Percentiles rank a stretch among this genome's conserved stretches.
Evolutionary conservation across 2,113 vertebrate genomes (phyloP).

Genomic region (Hemiprocne comata): DNA sequence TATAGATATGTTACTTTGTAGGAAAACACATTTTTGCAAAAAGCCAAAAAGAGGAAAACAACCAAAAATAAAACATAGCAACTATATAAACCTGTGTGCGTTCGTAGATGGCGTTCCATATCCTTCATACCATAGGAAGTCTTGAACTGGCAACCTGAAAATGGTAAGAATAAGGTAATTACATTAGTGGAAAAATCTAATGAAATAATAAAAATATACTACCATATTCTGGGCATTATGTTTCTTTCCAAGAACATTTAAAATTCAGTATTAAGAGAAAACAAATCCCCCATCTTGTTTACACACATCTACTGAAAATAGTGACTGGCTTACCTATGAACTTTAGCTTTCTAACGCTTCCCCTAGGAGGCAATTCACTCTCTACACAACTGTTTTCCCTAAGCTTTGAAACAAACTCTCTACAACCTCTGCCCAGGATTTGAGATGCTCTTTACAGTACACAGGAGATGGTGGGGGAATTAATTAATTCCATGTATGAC

Average conservation of each 20-base stretch:
- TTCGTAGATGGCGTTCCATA: conserved; percentile 95
- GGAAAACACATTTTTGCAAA: background rate
- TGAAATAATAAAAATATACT: background rate
- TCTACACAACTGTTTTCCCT: background rate
- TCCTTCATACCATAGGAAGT: conserved; percentile 98
- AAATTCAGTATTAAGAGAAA: background rate
- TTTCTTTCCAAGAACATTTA: background rate
- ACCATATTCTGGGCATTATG: background rate
- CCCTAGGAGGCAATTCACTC: background rate
- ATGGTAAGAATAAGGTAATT: background rate
- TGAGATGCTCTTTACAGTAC: background rate
- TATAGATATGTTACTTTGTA: background rate
- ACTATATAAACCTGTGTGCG: conserved; percentile 87
- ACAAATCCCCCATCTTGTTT: background rate
- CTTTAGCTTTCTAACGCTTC: background rate
- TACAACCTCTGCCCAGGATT: background rate
- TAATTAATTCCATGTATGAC: background rate
- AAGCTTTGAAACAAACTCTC: background rate
- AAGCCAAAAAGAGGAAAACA: background rate
- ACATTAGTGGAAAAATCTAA: background rate
- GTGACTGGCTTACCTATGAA: background rate
- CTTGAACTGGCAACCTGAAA: conserved; percentile 94
- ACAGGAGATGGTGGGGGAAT: background rate
- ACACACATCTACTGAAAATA: background rate
- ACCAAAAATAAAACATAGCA: background rate